Base-by-base conservation (phyloP, 2,888 invertebrate species). In the Steinernema carpocapsae region DNA sequence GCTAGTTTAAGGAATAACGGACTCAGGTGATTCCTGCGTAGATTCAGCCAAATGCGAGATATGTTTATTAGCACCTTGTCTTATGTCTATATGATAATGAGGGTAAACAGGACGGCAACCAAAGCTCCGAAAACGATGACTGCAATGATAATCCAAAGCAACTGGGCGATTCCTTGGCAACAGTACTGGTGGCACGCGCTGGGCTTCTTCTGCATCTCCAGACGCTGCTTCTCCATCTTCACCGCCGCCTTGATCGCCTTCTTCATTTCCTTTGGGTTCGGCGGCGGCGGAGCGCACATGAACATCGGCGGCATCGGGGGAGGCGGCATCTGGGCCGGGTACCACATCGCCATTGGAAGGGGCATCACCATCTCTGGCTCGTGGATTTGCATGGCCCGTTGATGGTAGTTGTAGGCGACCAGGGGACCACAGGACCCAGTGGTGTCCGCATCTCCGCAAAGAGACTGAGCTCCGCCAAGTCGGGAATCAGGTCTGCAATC, bases 111-210 rank as follows among this genome's bases (percentile, higher is more conserved):
- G n/a, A 82, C 74, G 0, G 80, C 79, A 24, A 80, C 78, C 24
- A 80, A 74, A 12, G 80, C 76, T 26, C 82, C 82, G 37, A 82
- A 76, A 1, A 79, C 76, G 7, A 81, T 77, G 32, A 82, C 77
- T 42, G 78, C 77, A 7, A 82, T 78, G 52, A 82, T 80, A 14
- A 78, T 77, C 83, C 83, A 83, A 17, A 83, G 74, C 17, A 83
- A 48, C 64, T 83, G 79, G 17, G 83, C 83, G 24, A 81, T 78
- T 37, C 83, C 83, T 7, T 78, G 82, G 73, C 83, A 83, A 70
- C 83, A 83, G 46, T 80, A 81, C 17, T 74, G 74, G 19, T 71
- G 72, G 42, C 80, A 79, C 2, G 52, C 59, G 24, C 43, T 46
- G 1, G 42, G 59, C 12, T 70, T 45, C 74, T 70, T 75, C 24